Percentiles rank a stretch among this genome's conserved stretches.
Conservation (phyloP, 2,797 vertebrate genomes). For the Typhlichthys eigenmanni region DNA sequence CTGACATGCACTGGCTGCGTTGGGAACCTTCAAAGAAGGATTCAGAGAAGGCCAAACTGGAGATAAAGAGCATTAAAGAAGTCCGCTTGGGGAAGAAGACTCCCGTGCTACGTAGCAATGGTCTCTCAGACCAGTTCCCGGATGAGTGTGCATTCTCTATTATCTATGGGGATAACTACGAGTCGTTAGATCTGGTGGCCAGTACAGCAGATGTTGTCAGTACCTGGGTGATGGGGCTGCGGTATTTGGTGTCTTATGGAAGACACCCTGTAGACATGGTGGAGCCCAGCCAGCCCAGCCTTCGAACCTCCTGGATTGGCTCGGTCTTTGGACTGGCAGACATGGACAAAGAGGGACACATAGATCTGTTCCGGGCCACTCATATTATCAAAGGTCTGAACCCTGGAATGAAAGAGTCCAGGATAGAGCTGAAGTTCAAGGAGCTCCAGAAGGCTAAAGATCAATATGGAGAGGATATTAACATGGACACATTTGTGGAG, state of each 20-base stretch:
- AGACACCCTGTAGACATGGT: slow-evolving; percentile 83
- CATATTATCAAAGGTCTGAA: slow-evolving; percentile 91
- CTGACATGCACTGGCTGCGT: slow-evolving; percentile 87
- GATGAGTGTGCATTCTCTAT: slow-evolving; percentile 94
- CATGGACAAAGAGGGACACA: slow-evolving; percentile 81
- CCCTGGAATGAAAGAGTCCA: slow-evolving; percentile 89
- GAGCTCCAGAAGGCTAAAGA: slow-evolving; percentile 89
- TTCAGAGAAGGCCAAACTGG: slow-evolving; percentile 90
- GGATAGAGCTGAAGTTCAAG: slow-evolving; percentile 91
- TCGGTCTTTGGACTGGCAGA: slow-evolving; percentile 87
- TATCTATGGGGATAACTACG: slow-evolving; percentile 93
- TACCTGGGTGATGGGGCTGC: slow-evolving; percentile 92
- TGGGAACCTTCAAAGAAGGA: slow-evolving; percentile 96
- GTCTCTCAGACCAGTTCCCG: slow-evolving; percentile 90
- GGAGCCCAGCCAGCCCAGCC: slow-evolving; percentile 81
- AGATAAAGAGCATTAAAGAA: slow-evolving; percentile 91
- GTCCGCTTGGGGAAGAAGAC: slow-evolving; percentile 92
- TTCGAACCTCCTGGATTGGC: slow-evolving; percentile 90
- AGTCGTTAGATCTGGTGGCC: slow-evolving; percentile 90
- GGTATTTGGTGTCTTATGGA: slow-evolving; percentile 91
- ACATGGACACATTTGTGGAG: slow-evolving; percentile 86
- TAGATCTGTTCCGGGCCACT: slow-evolving; percentile 84
- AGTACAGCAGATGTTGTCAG: slow-evolving; percentile 88
- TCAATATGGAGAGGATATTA: slow-evolving; percentile 78
- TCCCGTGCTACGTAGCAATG: slow-evolving; percentile 87